Evolutionary conservation across 2,113 vertebrate species (phyloP).

Genomic region (Leucopsar rothschildi): DNA sequence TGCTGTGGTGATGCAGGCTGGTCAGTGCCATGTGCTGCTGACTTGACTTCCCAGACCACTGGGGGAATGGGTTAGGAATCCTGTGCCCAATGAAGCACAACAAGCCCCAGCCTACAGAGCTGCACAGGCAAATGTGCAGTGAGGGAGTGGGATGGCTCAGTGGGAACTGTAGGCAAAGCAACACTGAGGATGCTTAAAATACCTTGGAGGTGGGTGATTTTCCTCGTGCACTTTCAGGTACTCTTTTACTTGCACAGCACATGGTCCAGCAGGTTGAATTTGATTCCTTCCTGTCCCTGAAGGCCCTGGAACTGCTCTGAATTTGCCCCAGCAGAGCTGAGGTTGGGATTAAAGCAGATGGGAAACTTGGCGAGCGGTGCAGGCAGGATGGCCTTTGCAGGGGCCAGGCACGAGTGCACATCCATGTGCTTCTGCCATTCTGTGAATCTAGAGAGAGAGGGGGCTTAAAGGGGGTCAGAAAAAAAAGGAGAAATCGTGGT

Average conservation of each 20-base stretch:
- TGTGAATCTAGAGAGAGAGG: not conserved
- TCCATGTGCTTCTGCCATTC: not conserved
- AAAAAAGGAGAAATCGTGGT: not conserved
- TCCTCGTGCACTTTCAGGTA: not conserved
- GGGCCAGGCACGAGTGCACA: not conserved
- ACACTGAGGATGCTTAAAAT: not conserved
- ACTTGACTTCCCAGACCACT: not conserved
- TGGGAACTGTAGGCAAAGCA: not conserved
- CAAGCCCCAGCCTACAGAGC: not conserved
- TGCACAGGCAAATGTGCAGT: fast-evolving
- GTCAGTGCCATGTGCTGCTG: not conserved
- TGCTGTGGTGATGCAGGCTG: not conserved
- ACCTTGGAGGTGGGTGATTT: not conserved
- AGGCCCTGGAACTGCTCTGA: not conserved
- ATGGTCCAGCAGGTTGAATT: not conserved
- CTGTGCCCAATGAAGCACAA: not conserved
- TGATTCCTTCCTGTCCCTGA: not conserved
- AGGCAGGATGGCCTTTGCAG: not conserved
- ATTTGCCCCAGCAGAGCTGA: not conserved
- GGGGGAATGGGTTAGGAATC: not conserved
- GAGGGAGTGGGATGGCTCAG: not conserved
- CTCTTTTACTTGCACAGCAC: not conserved
- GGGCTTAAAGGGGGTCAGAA: not conserved
- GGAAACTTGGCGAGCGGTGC: fast-evolving
- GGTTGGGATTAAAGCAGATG: not conserved